Conservation (phyloP, 2,797 vertebrate genomes). For the Craterocephalus amniculus region DNA sequence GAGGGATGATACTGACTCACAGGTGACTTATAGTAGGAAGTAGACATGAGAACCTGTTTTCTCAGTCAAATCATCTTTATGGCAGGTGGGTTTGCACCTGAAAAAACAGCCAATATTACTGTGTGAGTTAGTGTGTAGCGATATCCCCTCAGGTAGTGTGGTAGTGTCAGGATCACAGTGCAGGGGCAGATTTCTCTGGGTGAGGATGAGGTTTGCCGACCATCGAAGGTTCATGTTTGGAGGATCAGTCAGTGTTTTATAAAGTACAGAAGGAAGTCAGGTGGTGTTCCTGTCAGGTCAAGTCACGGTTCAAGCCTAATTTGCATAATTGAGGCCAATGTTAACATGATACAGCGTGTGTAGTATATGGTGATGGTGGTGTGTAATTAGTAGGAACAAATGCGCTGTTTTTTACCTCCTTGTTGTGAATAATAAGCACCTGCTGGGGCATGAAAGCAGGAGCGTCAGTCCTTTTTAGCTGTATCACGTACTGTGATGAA, state of each 20-base stretch:
- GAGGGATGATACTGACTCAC: constrained; percentile 13
- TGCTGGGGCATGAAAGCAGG: constrained; percentile 18
- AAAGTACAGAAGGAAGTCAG: constrained; percentile 33
- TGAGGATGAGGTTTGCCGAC: constrained; percentile 10
- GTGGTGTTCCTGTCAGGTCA: constrained; percentile 14
- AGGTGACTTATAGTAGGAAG: constrained; percentile 32
- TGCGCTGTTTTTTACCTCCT: background rate
- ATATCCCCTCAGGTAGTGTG: constrained; percentile 17
- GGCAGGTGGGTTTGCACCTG: constrained; percentile 22
- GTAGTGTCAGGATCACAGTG: constrained; percentile 19
- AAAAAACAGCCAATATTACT: background rate
- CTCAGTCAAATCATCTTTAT: constrained; percentile 38
- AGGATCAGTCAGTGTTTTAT: constrained; percentile 27
- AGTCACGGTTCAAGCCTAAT: constrained; percentile 9
- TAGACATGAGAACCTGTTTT: constrained; percentile 45
- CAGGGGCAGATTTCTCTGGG: constrained; percentile 19
- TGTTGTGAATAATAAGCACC: constrained; percentile 15
- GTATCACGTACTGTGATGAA: constrained; percentile 8
- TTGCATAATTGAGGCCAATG: constrained; percentile 49
- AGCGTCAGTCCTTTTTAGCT: constrained; percentile 8
- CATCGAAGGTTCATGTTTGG: constrained; percentile 11
- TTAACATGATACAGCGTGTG: constrained; percentile 25
- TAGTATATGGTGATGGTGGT: constrained; percentile 13
- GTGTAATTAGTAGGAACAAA: constrained; percentile 3
- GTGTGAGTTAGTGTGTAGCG: constrained; percentile 5